Base-by-base conservation (phyloP, 2,113 vertebrate species). In the Myiagra hebetior region DNA sequence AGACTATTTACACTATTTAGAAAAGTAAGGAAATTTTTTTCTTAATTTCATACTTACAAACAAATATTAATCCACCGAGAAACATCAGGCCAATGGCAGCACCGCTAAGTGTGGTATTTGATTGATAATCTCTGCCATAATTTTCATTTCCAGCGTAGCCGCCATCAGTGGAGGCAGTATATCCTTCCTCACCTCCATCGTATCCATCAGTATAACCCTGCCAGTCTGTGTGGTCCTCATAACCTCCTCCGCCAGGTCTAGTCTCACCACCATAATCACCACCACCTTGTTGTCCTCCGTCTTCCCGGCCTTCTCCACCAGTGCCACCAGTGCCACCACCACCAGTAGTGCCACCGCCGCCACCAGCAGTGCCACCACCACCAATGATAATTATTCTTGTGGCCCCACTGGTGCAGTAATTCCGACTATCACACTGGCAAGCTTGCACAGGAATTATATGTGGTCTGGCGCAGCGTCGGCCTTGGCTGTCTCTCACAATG, bases 21-120 rank as follows among this genome's bases (percentile, higher is more conserved):
- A 89, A 83, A 79, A 31, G 7, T 16, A 33, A 67, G 67, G 53
- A 9, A 30, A 8, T 39, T 6, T 0, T 46, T 44, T 81, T 80
- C 47, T 49, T 46, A 42, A 56, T 84, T 62, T 91, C 65, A 56
- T 94, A 99, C 98, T 98, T 96, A 99, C 99, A 2, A 74, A 99
- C 93, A 94, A 99, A 96, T 91, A 98, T 95, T 93, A 98, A 80
- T 92, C 84, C 91, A 79, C 98, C 97, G 6, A 95, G 83, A 88
- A 99, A 80, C 88, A 99, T 90, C 46, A 98, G 93, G 35, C 98
- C 97, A 44, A 98, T 97, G 59, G 98, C 98, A 80, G 98, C 46
- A 35, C 83, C 68, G 6, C 98, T 97, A 9, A 99, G 91, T 13
- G 97, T 91, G 13, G 96, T 73, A 7, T 53, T 19, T 46, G 89